Evolutionary conservation across 2,797 vertebrate species (phyloP), one percentile per base, ranked within the genome.

Genomic region (Chromobotia macracanthus): DNA sequence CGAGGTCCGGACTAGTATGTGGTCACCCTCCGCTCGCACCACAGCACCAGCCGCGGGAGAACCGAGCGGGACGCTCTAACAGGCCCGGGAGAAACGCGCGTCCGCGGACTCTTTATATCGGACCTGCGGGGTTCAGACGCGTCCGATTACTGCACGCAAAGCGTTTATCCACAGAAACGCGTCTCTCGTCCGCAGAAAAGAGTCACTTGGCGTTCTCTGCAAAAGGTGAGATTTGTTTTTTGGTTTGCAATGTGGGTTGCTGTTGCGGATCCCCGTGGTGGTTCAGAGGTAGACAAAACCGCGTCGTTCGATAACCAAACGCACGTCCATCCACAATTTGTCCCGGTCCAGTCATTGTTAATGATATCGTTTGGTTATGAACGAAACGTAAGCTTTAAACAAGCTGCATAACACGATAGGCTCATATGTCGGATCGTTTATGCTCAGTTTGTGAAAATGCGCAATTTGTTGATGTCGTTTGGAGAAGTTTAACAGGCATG

Each of bases 1-100:
- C 87, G 89, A 88, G 92, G 89, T 89, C 91, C 86, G 87, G 89
- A 84, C 89, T 81, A 80, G 92, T 91, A 93, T 89, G 91, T 91
- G 93, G 94, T 91, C 92, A 91, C 89, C 87, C 85, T 87, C 84
- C 89, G 84, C 70, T 88, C 88, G 87, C 88, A 83, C 88, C 90
- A 87, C 89, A 75, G 86, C 88, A 86, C 87, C 60, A 76, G 64
- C 71, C 61, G 79, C 79, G 87, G 86, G 86, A 82, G 85, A 86
- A 85, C 80, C 80, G 88, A 84, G 76, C 81, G 77, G 85, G 84
- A 88, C 82, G 78, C 82, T 82, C 58, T 83, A 72, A 71, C 1
- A 75, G 60, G 73, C 70, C 76, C 38, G 85, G 77, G 80, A 77
- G 51, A 53, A 79, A 53, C 61, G 23, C 38, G 1, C 60, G 50